A percentile compares a stretch with the other conserved stretches of the same genome.
Evolutionary conservation across 2,113 vertebrate genomes (phyloP).

Genomic region (Columba livia): DNA sequence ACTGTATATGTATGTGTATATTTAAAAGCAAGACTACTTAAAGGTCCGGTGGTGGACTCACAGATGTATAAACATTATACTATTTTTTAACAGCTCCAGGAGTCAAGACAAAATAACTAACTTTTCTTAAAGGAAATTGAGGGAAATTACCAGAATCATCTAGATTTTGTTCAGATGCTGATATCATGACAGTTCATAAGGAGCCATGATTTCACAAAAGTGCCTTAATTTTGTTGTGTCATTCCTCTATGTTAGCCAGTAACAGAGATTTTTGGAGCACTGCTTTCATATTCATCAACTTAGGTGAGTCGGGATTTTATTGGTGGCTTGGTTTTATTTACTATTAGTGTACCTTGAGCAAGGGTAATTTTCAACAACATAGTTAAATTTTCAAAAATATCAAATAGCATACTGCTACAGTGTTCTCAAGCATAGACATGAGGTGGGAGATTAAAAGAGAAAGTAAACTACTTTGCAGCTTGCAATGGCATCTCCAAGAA

Average conservation of each 20-base stretch:
- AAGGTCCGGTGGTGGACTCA: background rate
- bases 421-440: background rate
- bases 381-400: background rate
- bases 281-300: background rate
- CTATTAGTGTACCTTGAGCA: background rate
- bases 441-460: background rate
- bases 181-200: background rate
- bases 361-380: background rate
- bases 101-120: background rate
- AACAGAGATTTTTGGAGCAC: background rate
- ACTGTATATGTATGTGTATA: background rate
- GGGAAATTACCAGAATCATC: background rate
- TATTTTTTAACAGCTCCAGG: background rate
- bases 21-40: background rate
- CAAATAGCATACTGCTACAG: fast-evolving
- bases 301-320: background rate
- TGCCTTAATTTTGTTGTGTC: background rate
- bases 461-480: background rate
- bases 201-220: background rate
- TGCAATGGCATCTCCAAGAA: background rate
- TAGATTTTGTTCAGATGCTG: background rate
- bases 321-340: background rate
- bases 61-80: background rate
- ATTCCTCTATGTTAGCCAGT: background rate
- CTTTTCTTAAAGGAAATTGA: background rate